A percentile compares a stretch with the other conserved stretches of the same genome.
Evolutionary conservation across 2,888 invertebrate genomes (phyloP).

Genomic region (Hedya salicella): DNA sequence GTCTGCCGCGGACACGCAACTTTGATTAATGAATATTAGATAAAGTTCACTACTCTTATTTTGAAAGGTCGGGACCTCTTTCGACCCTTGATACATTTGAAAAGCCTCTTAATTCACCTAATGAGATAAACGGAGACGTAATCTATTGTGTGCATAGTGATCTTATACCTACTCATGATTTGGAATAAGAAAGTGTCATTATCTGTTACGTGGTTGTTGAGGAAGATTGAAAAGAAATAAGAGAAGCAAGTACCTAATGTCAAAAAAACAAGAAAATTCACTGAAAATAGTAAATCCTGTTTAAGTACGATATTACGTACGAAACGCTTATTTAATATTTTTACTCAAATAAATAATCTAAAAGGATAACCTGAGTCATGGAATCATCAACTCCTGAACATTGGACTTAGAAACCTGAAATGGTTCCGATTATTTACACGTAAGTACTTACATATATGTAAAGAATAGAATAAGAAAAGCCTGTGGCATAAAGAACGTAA

Average conservation of each 20-base stretch:
- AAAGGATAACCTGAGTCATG: too few species aligned
- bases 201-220: constrained; percentile 4
- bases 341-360: too few species aligned
- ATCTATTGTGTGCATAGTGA: constrained; percentile 34
- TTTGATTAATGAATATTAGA: constrained; percentile 46
- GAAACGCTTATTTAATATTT: too few species aligned
- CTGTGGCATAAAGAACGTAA: too few species aligned
- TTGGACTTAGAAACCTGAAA: too few species aligned
- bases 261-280: too few species aligned
- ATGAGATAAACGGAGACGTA: constrained; percentile 30
- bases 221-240: background rate
- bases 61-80: constrained; percentile 41
- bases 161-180: constrained; percentile 12
- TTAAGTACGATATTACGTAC: too few species aligned
- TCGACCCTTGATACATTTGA: constrained; percentile 30
- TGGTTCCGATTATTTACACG: too few species aligned
- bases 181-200: constrained; percentile 21
- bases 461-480: too few species aligned
- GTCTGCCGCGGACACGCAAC: constrained; percentile 39
- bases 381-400: too few species aligned
- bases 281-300: too few species aligned
- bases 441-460: too few species aligned
- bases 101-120: constrained; percentile 20
- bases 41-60: constrained; percentile 36
- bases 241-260: background rate